Base-by-base conservation (phyloP, 92 coral and sea anemone genomes). In the Meandrina meandrites region DNA sequence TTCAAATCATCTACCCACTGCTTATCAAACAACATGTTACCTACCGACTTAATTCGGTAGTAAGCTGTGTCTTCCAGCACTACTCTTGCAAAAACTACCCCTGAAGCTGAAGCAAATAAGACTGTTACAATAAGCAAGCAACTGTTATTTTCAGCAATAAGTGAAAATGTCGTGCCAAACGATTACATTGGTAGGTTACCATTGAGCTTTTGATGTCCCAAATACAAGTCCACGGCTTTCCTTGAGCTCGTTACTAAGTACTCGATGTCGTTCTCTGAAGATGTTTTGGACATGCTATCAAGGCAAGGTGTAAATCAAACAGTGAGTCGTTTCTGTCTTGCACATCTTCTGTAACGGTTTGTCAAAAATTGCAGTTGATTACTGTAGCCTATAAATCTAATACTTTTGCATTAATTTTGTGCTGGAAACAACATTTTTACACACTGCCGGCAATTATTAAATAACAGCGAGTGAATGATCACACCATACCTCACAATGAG, bases 11-110 rank as follows among this genome's bases (percentile, higher is more conserved):
- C 22, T 34, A 14, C 28, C 28, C 40, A 34, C 3, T 31, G 24
- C 37, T 30, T 1, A 70, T 30, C 16, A 15, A 30, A 30, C 37
- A 30, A 30, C 37, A 31, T 3, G 31, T 17, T 10, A 84, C 88
- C 53, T 79, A 94, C 97, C 92, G 89, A 85, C 83, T 88, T 90
- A 64, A 91, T 87, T 37, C 95, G 82, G 40, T 84, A 87, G 36
- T 81, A 89, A 16, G 86, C 86, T 18, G 81, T 81, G 50, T 94
- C 95, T 77, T 90, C 91, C 24, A 94, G 58, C 5, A 85, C 12
- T 53, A 94, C 64, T 30, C 90, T 92, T 54, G 83, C 87, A 79
- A 72, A 80, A 18, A 94, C 74, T 31, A 88, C 57, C 36, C 87
- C 87, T 71, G 96, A 91, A 79, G 73, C 92, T 91, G 45, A 68